phyloP scores from a whole-genome alignment of 1,140 invertebrate species.

The Anastrepha obliqua region DNA sequence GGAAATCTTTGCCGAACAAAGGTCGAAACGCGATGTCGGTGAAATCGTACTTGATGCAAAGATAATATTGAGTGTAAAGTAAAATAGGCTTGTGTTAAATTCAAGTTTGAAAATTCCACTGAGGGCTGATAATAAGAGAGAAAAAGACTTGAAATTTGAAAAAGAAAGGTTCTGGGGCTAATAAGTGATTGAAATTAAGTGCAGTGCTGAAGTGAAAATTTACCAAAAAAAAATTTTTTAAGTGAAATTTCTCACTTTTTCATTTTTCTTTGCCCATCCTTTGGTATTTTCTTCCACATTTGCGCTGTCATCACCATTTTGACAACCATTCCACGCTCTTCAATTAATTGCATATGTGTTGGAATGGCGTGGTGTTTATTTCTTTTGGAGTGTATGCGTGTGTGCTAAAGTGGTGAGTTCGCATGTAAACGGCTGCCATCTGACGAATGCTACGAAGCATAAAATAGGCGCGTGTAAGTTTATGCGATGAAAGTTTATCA shows the following conservation, averaged over 20 bases:
- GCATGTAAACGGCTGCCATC: constrained; percentile 20
- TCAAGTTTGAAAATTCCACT: background rate
- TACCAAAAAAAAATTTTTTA: background rate
- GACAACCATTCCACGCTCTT: constrained; percentile 27
- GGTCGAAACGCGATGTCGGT: constrained; percentile 6
- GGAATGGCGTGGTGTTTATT: constrained; percentile 47
- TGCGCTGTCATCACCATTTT: constrained; percentile 47
- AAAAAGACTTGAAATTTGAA: background rate
- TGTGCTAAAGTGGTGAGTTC: constrained; percentile 34
- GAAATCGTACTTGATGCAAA: constrained; percentile 38
- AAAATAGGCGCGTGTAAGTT: constrained; percentile 29
- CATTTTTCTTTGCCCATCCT: background rate
- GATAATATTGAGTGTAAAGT: constrained; percentile 35
- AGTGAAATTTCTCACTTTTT: constrained; percentile 38
- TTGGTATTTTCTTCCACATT: constrained; percentile 20
- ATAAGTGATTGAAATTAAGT: background rate
- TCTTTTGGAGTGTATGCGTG: background rate
- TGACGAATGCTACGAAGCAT: constrained; percentile 5
- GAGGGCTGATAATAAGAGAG: background rate
- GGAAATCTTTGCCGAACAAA: background rate
- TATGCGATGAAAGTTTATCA: background rate
- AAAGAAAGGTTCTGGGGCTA: background rate
- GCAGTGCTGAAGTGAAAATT: constrained; percentile 3
- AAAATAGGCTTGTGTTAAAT: background rate
- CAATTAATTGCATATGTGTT: constrained; percentile 8